Base-by-base conservation (phyloP, 2,888 invertebrate genomes). In the Tetrapedia diversipes region DNA sequence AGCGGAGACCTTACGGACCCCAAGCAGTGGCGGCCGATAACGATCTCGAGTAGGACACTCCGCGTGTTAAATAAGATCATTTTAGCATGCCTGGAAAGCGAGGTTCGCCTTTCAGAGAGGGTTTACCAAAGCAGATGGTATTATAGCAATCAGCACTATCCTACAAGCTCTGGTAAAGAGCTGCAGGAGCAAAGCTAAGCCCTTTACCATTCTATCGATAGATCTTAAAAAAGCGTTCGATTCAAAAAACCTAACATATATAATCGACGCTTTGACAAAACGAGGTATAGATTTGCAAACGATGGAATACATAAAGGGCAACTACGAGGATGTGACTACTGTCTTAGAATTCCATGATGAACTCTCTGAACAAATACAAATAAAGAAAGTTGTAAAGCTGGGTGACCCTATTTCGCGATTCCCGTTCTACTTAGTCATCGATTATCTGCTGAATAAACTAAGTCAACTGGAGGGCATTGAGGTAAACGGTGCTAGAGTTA, bases 381-480 rank as follows among this genome's bases (percentile, higher is more conserved):
- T 66, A 3, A 57, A 49, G 0, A 47, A 39, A 0, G 66, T 47
- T 0, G 57, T 66, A 7, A 66, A 39, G 6, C 66, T 57, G 10
- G 66, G 66, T 0, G 47, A 66, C 27, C 66, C 66, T 1, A 57
- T 66, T 56, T 66, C 57, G 0, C 47, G 66, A 0, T 66, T 57
- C 27, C 24, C 57, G 16, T 66, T 66, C 4, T 57, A 57, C 22
- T 2, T 57, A 0, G 16, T 66, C 0, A n/a, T 57, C 0, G 66
- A 66, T 4, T 14, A 66, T 0, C 27, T 66, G 0, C 1, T 66
- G 1, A 0, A 2, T 0, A 0, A 66, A 1, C 14, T 66, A 0
- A 1, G 27, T 0, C 1, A n/a, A 0, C 4, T 56, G 0, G 47
- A 56, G 2, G 56, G 66, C 0, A 7, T 65, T 6, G 4, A 63